Percentiles rank a stretch among this genome's conserved stretches.
Conservation (phyloP, 2,113 vertebrate species). For the Chaetodon trifascialis region DNA sequence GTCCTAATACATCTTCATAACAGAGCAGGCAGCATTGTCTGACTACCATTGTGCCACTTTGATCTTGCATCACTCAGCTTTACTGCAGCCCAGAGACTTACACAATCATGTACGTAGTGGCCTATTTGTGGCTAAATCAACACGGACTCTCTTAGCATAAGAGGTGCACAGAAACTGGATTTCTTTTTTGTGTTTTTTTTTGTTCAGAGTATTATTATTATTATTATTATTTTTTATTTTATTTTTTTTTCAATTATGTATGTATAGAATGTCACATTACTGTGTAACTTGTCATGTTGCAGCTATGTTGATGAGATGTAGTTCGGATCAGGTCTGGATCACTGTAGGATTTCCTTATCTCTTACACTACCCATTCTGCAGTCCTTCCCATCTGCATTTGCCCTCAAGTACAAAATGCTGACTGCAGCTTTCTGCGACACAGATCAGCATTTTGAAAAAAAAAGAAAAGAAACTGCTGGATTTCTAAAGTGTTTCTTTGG, state of each 20-base stretch:
- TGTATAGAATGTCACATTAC: not conserved
- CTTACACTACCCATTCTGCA: conserved; percentile 5
- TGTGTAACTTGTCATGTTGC: not conserved
- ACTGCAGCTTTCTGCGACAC: conserved; percentile 1
- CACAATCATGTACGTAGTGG: not conserved
- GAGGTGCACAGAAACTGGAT: not conserved
- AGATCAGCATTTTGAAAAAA: conserved; percentile 10
- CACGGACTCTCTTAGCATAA: not conserved
- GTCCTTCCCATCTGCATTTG: conserved; percentile 7
- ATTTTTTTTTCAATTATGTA: not conserved
- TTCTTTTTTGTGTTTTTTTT: not conserved
- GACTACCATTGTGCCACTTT: conserved; percentile 34
- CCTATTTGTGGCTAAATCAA: not conserved
- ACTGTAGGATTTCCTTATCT: conserved; percentile 28
- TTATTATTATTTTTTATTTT: too few species aligned
- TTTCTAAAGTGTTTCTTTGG: conserved; percentile 1
- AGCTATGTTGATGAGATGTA: not conserved
- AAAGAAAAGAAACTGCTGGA: not conserved
- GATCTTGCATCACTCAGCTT: conserved; percentile 49
- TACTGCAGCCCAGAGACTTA: conserved; percentile 44
- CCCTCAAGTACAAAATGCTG: conserved; percentile 18
- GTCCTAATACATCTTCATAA: conserved; percentile 47
- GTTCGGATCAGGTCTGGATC: not conserved
- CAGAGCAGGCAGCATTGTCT: conserved; percentile 28
- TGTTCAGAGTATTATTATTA: not conserved